Evolutionary conservation across 2,888 invertebrate genomes (phyloP), one percentile per base, ranked within the genome.

Genomic region (Lomographa bimaculata): DNA sequence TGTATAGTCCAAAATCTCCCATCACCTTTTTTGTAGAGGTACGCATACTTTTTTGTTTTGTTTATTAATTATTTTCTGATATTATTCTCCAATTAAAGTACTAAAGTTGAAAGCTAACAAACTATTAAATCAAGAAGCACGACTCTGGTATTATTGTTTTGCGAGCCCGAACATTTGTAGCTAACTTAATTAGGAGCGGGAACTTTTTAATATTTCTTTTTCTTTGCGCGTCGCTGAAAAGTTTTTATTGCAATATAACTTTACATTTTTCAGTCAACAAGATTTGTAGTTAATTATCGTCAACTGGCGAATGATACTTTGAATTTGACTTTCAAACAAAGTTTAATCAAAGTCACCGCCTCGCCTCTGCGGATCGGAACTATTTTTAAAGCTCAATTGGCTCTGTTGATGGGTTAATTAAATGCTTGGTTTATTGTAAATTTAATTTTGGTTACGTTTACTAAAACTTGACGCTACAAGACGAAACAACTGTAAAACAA

Each of bases 121-220:
- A 38, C 24, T 30, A 33, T 38, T 7, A 25, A 40, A 25, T 12
- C 23, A 29, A 29, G 37, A 39, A 26, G 16, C 16, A 19, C 14
- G 14, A 19, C 14, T 16, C 25, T 2, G 14, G 24, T 24, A 24
- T 34, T 28, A 16, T 34, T 41, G 29, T 28, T 41, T 24, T n/a
- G 19, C 24, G 8, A 12, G 7, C 8, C 10, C 0, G 20, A 34
- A 28, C 10, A 33, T 40, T 40, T 23, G 18, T 27, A 28, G 23
- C 19, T 28, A 29, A 29, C 28, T 29, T 41, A 14, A 41, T 34
- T 41, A 40, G 28, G 8, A 7, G 18, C 6, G 4, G 1, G 20
- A 19, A 20, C 7, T 14, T 40, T 40, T 34, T 30, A 17, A 11
- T 16, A n/a, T n/a, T n/a, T n/a, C n/a, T 27, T 32, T 39, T 33